A percentile compares a stretch with the other conserved stretches of the same genome.
These are phyloP conservation scores for Ceyx erithaca DNA, from an alignment of 2,797 vertebrate species.

Conservation along the genomic window DNA sequence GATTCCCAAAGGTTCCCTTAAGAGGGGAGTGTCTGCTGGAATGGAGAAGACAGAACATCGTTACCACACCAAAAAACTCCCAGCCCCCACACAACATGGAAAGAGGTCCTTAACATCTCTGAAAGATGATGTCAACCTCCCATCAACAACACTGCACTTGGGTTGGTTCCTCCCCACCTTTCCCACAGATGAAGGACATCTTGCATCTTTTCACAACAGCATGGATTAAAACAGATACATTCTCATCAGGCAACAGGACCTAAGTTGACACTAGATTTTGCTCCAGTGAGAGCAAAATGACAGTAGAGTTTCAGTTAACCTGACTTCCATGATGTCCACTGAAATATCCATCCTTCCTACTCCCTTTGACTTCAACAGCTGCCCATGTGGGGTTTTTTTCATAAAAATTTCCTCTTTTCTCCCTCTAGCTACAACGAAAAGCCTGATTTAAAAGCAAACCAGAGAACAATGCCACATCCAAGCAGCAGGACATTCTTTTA, in stretches of 20 bases:
- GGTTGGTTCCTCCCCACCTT: not conserved
- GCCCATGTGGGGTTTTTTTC: not conserved
- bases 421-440: not conserved
- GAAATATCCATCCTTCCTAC: not conserved
- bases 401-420: not conserved
- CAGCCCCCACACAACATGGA: not conserved
- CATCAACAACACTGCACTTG: not conserved
- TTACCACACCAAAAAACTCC: not conserved
- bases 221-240: not conserved
- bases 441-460: not conserved
- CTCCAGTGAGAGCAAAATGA: not conserved
- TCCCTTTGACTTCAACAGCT: not conserved
- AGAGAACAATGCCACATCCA: not conserved
- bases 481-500: constrained; percentile 11
- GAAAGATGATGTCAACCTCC: not conserved
- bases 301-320: not conserved
- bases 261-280: not conserved
- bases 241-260: not conserved
- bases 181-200: not conserved
- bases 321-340: not conserved
- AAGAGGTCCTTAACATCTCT: not conserved
- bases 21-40: not conserved
- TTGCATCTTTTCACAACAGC: not conserved
- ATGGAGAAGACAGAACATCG: not conserved
- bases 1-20: not conserved